Base-by-base conservation (phyloP, 2,888 invertebrate species). In the Caenorhabditis sp. region DNA sequence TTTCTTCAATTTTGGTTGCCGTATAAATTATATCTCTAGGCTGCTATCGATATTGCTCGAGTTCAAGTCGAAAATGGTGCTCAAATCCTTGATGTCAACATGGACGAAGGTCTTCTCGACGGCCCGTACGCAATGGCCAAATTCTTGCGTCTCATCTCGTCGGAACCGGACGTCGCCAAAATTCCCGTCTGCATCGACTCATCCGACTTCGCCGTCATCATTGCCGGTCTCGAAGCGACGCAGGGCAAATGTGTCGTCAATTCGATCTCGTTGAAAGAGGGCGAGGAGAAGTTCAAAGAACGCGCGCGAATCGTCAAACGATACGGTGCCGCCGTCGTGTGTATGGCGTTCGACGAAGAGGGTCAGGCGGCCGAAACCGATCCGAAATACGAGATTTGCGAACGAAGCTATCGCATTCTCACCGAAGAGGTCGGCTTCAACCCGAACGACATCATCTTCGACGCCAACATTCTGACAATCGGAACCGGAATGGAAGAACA, bases 401-500 rank as follows among this genome's bases (percentile, higher is more conserved):
- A 88, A 51, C 84, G 91, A n/a, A 90, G 78, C 6, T 82, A 82
- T 58, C 60, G 88, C 43, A 85, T 91, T 50, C 87, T 91, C 51
- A 89, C 89, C 10, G 88, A 90, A 62, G 87, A 89, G 76, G 89
- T 90, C 3, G 89, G 89, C 17, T 91, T 91, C 84, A 89, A 91
- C 78, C 89, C 90, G 1, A 88, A 89, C 79, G 91, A 91, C 83
- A 90, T 91, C 76, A 91, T 91, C 74, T 91, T 91, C 87, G 91
- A 91, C 81, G 91, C 91, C 0, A 91, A 91, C 82, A 91, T 91
- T 79, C 87, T 91, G 49, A 91, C 91, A 1, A 89, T 91, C 67
- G 91, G 90, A n/a, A 91, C 91, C 4, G 91, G 91, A 26, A 91
- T 91, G 87, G 90, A 91, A 59, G 91, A 91, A 78, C 91, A 91